phyloP scores from a whole-genome alignment of 30 jellyfish, hydroid and myxozoan genomes.

The Aurelia aurita region DNA sequence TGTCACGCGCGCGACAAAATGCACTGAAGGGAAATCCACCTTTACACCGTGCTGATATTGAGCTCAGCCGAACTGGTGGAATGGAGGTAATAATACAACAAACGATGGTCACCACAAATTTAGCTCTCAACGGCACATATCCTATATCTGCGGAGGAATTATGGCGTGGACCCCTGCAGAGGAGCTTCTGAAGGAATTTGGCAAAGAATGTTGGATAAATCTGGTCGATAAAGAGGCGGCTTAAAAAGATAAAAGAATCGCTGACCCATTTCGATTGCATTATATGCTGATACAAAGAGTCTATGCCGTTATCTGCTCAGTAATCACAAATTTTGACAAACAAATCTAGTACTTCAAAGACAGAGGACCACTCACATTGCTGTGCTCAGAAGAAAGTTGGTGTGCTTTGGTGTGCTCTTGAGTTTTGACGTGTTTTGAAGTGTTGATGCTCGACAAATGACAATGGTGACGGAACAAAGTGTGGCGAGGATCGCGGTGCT shows the following conservation, averaged over 20 bases:
- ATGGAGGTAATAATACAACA: neutral
- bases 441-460: conserved; percentile 2
- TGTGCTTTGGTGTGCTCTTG: conserved; percentile 1
- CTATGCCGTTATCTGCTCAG: conserved; percentile 55
- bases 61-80: neutral
- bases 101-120: neutral
- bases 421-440: neutral
- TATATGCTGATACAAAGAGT: conserved; percentile 36
- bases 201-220: conserved; percentile 31
- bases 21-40: too few species aligned
- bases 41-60: neutral
- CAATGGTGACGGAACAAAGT: conserved; percentile 55
- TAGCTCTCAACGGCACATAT: too few species aligned
- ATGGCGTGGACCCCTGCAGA: conserved; percentile 5
- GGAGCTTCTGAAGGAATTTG: neutral
- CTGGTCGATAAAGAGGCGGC: conserved; percentile 19
- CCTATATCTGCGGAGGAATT: neutral
- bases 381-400: neutral
- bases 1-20: too few species aligned
- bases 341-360: too few species aligned
- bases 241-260: conserved; percentile 24
- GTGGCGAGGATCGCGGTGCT: conserved; percentile 79
- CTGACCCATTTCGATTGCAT: conserved; percentile 52
- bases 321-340: conserved; percentile 31
- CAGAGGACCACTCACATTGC: neutral